These are phyloP conservation scores for Pygathrix nemaeus DNA, from an alignment of 2,113 vertebrate species.

Conservation along the genomic window DNA sequence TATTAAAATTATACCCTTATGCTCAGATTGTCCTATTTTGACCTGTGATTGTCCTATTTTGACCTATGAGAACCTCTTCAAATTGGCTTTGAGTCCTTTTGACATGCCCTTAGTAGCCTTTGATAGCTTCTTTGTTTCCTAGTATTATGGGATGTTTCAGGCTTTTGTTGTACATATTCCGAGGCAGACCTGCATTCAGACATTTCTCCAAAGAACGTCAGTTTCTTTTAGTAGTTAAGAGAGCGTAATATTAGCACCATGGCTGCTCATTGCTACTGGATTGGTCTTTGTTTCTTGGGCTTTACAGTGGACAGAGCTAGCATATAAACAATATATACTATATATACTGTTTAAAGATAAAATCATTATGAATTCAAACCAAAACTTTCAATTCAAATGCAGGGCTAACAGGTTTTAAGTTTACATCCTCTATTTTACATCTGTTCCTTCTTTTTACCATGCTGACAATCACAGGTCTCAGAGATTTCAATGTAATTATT, in stretches of 20 bases:
- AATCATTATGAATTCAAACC: neutral
- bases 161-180: neutral
- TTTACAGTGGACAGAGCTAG: neutral
- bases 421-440: neutral
- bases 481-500: neutral
- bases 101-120: neutral
- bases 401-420: neutral
- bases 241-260: neutral
- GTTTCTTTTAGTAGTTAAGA: neutral
- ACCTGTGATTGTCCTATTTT: neutral
- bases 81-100: neutral
- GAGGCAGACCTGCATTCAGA: neutral
- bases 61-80: neutral
- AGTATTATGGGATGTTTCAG: neutral
- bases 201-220: neutral
- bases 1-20: neutral
- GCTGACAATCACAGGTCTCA: neutral
- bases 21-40: neutral
- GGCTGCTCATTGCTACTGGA: neutral
- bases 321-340: neutral
- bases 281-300: neutral
- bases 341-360: neutral
- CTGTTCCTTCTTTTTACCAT: constrained; percentile 2
- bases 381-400: neutral
- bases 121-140: neutral